Evolutionary conservation across 2,888 invertebrate species (phyloP), one percentile per base, ranked within the genome.

Genomic region (Cerastis rubricosa): DNA sequence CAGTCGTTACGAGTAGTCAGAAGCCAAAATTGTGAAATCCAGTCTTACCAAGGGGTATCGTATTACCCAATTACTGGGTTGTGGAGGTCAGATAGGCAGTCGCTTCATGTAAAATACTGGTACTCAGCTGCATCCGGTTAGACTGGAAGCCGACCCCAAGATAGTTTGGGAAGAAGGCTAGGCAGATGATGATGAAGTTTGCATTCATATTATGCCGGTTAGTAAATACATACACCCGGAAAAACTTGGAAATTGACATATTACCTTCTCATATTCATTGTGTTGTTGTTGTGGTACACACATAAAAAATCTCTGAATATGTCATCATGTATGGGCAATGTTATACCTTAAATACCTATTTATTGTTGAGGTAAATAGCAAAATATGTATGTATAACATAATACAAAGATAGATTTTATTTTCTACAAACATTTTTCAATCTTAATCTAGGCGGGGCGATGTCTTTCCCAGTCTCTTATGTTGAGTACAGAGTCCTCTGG

Each of bases 401-500:
- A 11, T n/a, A 11, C n/a, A n/a, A 14, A 57, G 14, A 57, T 57
- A 17, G 7, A 25, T 29, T 29, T 59, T 59, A 29, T 35, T 29
- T 29, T 61, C 4, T 19, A 5, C 25, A 29, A 61, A 35, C 19
- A 29, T 35, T 17, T 19, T 9, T 61, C 11, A 35, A 35, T 35
- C 7, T 6, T 7, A 43, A 59, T 14, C n/a, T 43, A 79, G 45
- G 51, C 43, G 51, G 51, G 35, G 51, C 29, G 2, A 63, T 11
- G 19, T 29, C 19, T 9, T 8, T n/a, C 40, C 12, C 19, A 22
- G 25, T 57, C 1, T 51, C 35, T 14, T 7, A 47, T 49, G 11
- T 74, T 57, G 25, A 54, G 47, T 49, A 63, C 78, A 87, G 87
- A 83, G 88, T 65, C 79, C 83, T 88, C 88, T 88, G 64, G 69